Conservation (phyloP, 2,113 vertebrate genomes). For the Benitochromis conjunctus region DNA sequence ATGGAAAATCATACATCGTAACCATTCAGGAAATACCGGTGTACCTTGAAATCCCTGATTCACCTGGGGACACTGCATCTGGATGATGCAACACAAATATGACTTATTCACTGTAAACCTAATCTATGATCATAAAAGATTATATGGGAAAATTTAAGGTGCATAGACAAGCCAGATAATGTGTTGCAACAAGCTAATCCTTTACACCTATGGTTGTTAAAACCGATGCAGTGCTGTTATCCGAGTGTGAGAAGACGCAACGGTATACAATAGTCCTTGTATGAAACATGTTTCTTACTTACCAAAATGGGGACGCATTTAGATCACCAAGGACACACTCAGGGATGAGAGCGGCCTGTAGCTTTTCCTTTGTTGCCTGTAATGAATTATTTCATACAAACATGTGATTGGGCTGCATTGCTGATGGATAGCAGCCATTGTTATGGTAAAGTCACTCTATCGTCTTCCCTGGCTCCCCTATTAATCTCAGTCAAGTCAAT, state of each 20-base stretch:
- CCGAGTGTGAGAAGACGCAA: not conserved
- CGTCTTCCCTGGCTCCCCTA: conserved; percentile 21
- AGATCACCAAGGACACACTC: conserved; percentile 13
- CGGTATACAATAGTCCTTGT: conserved; percentile 18
- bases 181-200: conserved; percentile 33
- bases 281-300: conserved; percentile 5
- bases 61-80: not conserved
- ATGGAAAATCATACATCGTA: conserved; percentile 19
- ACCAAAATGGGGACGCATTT: conserved; percentile 1
- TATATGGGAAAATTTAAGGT: not conserved
- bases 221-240: not conserved
- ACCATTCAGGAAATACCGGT: not conserved
- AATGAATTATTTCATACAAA: conserved; percentile 67
- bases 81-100: not conserved
- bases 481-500: conserved; percentile 64
- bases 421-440: conserved; percentile 66
- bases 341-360: not conserved
- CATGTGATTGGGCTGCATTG: conserved; percentile 39
- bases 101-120: conserved; percentile 18
- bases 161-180: conserved; percentile 31
- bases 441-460: conserved; percentile 55
- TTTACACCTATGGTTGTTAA: conserved; percentile 8
- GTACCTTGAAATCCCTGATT: not conserved
- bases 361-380: conserved; percentile 37
- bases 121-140: conserved; percentile 21